phyloP scores from a whole-genome alignment of 1,140 invertebrate species.

The Mylabris phalerata region DNA sequence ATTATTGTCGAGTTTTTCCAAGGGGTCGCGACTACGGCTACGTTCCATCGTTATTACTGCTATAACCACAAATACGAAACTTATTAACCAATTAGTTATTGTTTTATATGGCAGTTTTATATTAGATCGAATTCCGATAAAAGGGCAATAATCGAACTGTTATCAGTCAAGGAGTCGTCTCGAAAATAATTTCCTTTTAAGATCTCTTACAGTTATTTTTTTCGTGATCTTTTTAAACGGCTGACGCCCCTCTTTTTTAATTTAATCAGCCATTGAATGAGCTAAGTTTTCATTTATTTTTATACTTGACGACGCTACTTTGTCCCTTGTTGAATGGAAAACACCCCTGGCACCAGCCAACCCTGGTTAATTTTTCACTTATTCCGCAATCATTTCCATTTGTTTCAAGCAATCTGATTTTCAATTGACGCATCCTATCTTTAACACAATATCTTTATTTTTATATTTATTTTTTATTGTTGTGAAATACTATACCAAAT shows the following conservation, averaged over 20 bases:
- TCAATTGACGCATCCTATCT: background rate
- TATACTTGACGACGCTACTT: conserved; percentile 26
- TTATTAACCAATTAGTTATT: conserved; percentile 1
- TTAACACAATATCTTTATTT: background rate
- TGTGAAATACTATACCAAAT: too few species aligned
- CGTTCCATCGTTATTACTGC: conserved; percentile 3
- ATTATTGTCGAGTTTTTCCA: conserved; percentile 7
- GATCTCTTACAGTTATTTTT: too few species aligned
- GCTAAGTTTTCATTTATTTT: conserved; percentile 39
- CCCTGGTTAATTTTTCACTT: background rate
- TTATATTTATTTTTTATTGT: too few species aligned
- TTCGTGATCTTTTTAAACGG: conserved; percentile 23
- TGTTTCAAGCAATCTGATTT: background rate
- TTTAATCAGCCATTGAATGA: conserved; percentile 36
- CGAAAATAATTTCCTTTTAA: too few species aligned
- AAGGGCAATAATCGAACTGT: too few species aligned
- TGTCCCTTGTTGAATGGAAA: background rate
- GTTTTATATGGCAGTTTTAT: too few species aligned
- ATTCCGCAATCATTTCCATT: background rate
- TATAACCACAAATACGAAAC: conserved; percentile 4
- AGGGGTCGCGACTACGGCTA: conserved; percentile 1
- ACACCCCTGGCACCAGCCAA: background rate
- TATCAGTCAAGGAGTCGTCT: too few species aligned
- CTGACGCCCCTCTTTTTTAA: conserved; percentile 27
- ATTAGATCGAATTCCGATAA: too few species aligned